Percentiles rank a stretch among this genome's conserved stretches.
phyloP scores from a whole-genome alignment of 1,140 invertebrate species.

The Drosophila arawakana region DNA sequence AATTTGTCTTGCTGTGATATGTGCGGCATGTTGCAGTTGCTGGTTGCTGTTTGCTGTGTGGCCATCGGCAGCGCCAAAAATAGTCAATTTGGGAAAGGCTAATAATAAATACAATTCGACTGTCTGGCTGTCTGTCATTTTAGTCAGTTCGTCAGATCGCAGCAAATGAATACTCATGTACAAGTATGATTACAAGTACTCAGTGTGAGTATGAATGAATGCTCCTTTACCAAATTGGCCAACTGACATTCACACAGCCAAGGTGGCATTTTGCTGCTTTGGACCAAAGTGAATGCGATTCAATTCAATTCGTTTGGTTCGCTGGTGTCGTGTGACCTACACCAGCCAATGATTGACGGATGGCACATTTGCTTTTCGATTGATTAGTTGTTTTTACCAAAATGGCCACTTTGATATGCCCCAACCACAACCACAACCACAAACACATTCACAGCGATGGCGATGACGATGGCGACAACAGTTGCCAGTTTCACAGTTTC shows the following conservation, averaged over 20 bases:
- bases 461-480: constrained; percentile 18
- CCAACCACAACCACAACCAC: constrained; percentile 52
- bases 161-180: constrained; percentile 51
- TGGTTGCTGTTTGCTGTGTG: constrained; percentile 54
- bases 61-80: constrained; percentile 76
- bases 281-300: constrained; percentile 74
- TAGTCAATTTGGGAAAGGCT: constrained; percentile 81
- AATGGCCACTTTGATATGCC: constrained; percentile 66
- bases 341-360: constrained; percentile 78
- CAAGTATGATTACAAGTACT: constrained; percentile 18
- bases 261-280: constrained; percentile 70
- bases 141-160: constrained; percentile 59
- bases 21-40: constrained; percentile 77
- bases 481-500: constrained; percentile 15
- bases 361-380: constrained; percentile 82
- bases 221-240: constrained; percentile 67
- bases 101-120: constrained; percentile 73
- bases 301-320: constrained; percentile 43
- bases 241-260: constrained; percentile 79
- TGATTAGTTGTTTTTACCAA: constrained; percentile 83
- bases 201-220: constrained; percentile 61
- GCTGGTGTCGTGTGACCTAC: constrained; percentile 79
- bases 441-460: constrained; percentile 11
- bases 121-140: constrained; percentile 21
- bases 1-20: constrained; percentile 82